Evolutionary conservation across 2,888 invertebrate species (phyloP), one percentile per base, ranked within the genome.

Genomic region (Phengaris alcon): DNA sequence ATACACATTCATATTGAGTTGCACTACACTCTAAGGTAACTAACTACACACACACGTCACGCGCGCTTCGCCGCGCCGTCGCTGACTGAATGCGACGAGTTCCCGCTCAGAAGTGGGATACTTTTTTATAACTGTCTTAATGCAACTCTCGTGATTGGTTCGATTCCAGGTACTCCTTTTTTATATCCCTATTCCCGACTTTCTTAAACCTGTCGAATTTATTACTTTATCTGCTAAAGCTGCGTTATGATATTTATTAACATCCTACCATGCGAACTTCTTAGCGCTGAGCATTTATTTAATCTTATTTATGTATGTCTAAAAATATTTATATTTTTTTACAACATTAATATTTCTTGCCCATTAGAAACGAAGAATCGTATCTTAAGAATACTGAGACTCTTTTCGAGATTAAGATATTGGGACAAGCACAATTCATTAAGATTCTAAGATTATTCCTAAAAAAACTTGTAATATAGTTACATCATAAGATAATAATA

Each of bases 81-180:
- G 70, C 70, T 51, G 51, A 70, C 70, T 22, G 12, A 70, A 51
- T 70, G 72, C 22, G 51, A 54, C 35, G 64, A 44, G 64, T 64
- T 64, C 72, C 54, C 52, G 52, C 52, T 52, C 52, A 52, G 72
- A 72, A 72, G 72, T 54, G 72, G 70, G 52, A 72, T 52, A 70
- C 51, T 70, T 70, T 70, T 70, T 70, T 70, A 70, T 70, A 70
- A 22, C 70, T 51, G 51, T 70, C 70, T 70, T 70, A 51, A 72
- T 72, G 72, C 72, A 72, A 72, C 72, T 48, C 70, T 54, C 72
- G 52, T 54, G 54, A 72, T 72, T 72, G 72, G 72, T 72, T 72
- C 72, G 52, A 7, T 54, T 72, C 72, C 79, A 79, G 79, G 79
- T 79, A 79, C 78, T 75, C 76, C 77, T 75, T 79, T 78, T 79